Base-by-base conservation (phyloP, 2,797 vertebrate genomes). In the Peromyscus aztecus region DNA sequence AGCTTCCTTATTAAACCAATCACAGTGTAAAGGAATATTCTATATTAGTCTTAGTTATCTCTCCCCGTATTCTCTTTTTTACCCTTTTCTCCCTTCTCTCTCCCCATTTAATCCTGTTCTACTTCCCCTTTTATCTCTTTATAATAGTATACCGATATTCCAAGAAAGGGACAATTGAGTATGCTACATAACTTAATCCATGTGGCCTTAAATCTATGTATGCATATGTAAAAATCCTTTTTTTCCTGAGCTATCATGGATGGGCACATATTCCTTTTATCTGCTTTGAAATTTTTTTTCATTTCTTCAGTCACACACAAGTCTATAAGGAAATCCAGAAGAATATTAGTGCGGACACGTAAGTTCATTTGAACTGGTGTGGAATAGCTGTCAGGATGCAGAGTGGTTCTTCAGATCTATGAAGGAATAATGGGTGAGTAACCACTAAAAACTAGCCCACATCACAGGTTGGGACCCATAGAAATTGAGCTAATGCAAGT, bases 401-500 rank as follows among this genome's bases (percentile, higher is more conserved):
- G 49, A 23, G 14, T 27, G 37, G 82, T 85, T 97, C 97, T 92
- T 92, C 59, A 90, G 92, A 91, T 95, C 75, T 90, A 61, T 85
- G 14, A 95, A 24, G 69, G 81, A 16, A 76, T 61, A n/a, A 75
- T 71, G 93, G 90, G 84, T 90, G 37, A 92, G 78, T 87, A 91
- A 59, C 89, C 57, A 76, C 49, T 81, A 43, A 80, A 87, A 89
- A 69, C 86, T 92, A 95, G 10, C 21, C 3, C 49, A 73, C 37
- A 61, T 91, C 11, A 84, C 4, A 89, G 31, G 67, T 16, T 7
- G 69, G 75, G 21, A 31, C 52, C 84, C 80, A 92, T 55, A 94
- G 92, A 92, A 97, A 89, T 91, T 88, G 95, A 94, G 34, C 27
- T 73, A 40, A 67, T 93, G 6, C 61, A 93, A 95, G 43, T 75